A percentile compares a stretch with the other conserved stretches of the same genome.
Conservation (phyloP, 2,888 invertebrate genomes). For the Ormyrus pomaceus region DNA sequence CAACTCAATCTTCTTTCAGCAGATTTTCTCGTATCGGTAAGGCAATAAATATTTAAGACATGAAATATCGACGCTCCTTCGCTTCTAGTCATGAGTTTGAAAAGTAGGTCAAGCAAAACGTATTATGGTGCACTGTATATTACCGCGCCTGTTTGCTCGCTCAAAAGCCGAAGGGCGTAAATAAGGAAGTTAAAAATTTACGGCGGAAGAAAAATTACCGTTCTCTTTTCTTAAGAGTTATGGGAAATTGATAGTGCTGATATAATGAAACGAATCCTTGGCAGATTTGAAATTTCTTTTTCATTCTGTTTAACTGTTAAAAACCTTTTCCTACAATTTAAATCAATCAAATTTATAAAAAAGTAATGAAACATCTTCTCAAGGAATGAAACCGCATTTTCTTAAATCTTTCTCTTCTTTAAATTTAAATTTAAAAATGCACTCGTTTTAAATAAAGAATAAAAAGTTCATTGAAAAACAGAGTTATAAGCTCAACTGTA, state of each 20-base stretch:
- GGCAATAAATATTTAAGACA: slow-evolving; percentile 54
- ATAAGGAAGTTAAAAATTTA: slow-evolving; percentile 52
- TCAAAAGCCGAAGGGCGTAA: slow-evolving; percentile 40
- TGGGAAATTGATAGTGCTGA: not conserved
- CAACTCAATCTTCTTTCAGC: slow-evolving; percentile 20
- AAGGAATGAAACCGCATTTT: no score
- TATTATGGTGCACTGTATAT: slow-evolving; percentile 46
- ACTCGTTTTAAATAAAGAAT: not conserved
- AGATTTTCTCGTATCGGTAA: slow-evolving; percentile 23
- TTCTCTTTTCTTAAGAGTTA: slow-evolving; percentile 20
- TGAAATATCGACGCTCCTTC: slow-evolving; percentile 48
- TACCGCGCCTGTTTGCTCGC: slow-evolving; percentile 1
- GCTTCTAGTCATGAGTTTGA: slow-evolving; percentile 46
- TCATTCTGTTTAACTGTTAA: no score
- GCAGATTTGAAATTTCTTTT: no score
- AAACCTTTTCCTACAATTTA: no score
- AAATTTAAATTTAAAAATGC: not conserved
- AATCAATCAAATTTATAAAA: no score
- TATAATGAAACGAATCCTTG: no score
- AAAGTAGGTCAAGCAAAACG: slow-evolving; percentile 53
- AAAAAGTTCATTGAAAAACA: not conserved
- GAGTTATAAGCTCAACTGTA: not conserved
- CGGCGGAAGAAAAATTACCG: slow-evolving; percentile 50
- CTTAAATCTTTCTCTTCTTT: not conserved
- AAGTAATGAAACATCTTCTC: no score